Evolutionary conservation across 53 echinoderm and acorn worm genomes (phyloP), one percentile per base, ranked within the genome.

Genomic region (Antedon mediterranea): DNA sequence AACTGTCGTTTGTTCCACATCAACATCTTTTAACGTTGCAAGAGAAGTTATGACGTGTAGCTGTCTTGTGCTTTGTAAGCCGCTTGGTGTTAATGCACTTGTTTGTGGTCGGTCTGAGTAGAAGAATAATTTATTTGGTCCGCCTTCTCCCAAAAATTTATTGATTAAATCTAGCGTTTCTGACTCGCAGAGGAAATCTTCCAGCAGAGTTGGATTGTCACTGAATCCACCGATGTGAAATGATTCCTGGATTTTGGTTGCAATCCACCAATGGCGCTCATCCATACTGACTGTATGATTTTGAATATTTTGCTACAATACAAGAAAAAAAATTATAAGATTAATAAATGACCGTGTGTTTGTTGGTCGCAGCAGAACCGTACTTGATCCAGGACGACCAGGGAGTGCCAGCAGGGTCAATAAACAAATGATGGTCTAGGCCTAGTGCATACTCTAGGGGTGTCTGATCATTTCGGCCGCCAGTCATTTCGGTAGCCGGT

Each of bases 241-340:
- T 31, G 95, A 95, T 72, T 95, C 95, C 85, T 95, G 95, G 74
- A 95, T 95, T 89, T 95, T 95, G n/a, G 95, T 95, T 43, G 95
- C 95, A 30, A 95, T 95, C 94, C 95, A 95, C 95, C 95, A 95
- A 74, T 91, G 91, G 79, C 95, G 87, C 76, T 95, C 95, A 87
- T 95, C 95, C 95, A 95, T 94, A 7, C 26, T 33, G 76, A 31
- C 11, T 37, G 37, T 6, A 6, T 37, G 4, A 6, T 4, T 37
- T 23, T 3, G 57, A 57, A n/a, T n/a, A n/a, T 7, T 41, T 7
- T 41, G 41, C 13, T 7, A 41, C 41, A 41, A 5, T 5, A 41
- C n/a, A n/a, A n/a, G n/a, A 41, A 41, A 41, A 41, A 41, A 41
- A 41, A 41, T 7, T 13, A 41, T 7, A 41, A 41, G 13, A 41